Conservation (phyloP, 2,888 invertebrate species). For the Scaptomyza polygonia region DNA sequence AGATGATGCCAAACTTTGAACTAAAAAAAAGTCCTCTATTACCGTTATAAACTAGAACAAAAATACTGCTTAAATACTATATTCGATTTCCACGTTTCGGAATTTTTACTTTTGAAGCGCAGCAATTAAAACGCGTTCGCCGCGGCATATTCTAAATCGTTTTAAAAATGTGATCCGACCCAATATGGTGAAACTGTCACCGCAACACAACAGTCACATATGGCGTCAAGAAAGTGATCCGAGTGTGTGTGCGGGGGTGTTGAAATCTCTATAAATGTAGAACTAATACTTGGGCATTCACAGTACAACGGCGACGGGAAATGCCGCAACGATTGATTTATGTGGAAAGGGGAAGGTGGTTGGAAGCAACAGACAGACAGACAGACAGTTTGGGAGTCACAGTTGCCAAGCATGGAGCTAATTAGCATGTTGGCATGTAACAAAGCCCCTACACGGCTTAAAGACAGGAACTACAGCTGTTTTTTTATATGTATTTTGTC, state of each 20-base stretch:
- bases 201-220: slow-evolving; percentile 3
- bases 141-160: slow-evolving; percentile 34
- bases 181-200: slow-evolving; percentile 49
- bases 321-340: slow-evolving; percentile 54
- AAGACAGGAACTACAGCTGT: slow-evolving; percentile 57
- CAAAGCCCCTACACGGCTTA: slow-evolving; percentile 69
- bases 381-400: slow-evolving; percentile 22
- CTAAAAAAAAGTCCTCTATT: no score
- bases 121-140: slow-evolving; percentile 46
- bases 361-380: slow-evolving; percentile 10
- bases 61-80: no score
- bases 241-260: neutral
- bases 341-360: slow-evolving; percentile 9
- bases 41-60: no score
- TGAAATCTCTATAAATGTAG: slow-evolving; percentile 52
- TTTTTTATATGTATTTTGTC: slow-evolving; percentile 35
- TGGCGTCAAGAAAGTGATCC: slow-evolving; percentile 46
- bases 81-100: no score
- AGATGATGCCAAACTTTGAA: slow-evolving; percentile 1
- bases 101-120: neutral
- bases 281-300: slow-evolving; percentile 15
- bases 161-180: slow-evolving; percentile 13
- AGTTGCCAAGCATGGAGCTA: slow-evolving; percentile 55
- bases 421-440: slow-evolving; percentile 74
- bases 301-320: slow-evolving; percentile 44